Percentiles rank a stretch among this genome's conserved stretches.
phyloP scores from a whole-genome alignment of 2,888 invertebrate genomes.

The Neria commutata region DNA sequence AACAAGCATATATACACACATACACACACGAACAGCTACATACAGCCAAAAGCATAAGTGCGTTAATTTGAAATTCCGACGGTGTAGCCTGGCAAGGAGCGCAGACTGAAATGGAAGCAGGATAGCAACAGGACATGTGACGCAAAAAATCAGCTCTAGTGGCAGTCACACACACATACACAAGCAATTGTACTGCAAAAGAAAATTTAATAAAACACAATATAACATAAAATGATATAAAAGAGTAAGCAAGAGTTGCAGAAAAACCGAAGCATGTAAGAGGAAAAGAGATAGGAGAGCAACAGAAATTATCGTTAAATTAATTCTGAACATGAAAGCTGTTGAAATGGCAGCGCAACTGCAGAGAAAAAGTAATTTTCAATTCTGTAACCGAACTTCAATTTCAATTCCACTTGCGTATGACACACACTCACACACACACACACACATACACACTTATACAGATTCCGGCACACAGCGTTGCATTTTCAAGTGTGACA shows the following conservation, averaged over 20 bases:
- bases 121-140: no score
- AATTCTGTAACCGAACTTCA: conserved; percentile 52
- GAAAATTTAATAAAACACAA: conserved; percentile 33
- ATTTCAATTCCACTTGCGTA: conserved; percentile 51
- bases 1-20: neutral
- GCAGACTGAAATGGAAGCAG: no score
- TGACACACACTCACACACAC: conserved; percentile 30
- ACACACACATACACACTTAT: no score
- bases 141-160: no score
- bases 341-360: no score
- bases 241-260: conserved; percentile 41
- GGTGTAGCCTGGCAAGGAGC: conserved; percentile 33
- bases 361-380: no score
- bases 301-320: conserved; percentile 48
- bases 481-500: no score
- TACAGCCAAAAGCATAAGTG: no score
- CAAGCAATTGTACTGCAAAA: conserved; percentile 30
- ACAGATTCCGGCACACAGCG: no score
- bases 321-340: conserved; percentile 53
- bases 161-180: conserved; percentile 27
- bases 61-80: conserved; percentile 47
- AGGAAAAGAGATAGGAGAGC: conserved; percentile 12
- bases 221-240: conserved; percentile 26
- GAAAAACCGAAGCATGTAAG: conserved; percentile 23
- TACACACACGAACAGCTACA: no score